Evolutionary conservation across 35 echinoderm and acorn worm species (phyloP), one percentile per base, ranked within the genome.

Genomic region (Amphiura filiformis): DNA sequence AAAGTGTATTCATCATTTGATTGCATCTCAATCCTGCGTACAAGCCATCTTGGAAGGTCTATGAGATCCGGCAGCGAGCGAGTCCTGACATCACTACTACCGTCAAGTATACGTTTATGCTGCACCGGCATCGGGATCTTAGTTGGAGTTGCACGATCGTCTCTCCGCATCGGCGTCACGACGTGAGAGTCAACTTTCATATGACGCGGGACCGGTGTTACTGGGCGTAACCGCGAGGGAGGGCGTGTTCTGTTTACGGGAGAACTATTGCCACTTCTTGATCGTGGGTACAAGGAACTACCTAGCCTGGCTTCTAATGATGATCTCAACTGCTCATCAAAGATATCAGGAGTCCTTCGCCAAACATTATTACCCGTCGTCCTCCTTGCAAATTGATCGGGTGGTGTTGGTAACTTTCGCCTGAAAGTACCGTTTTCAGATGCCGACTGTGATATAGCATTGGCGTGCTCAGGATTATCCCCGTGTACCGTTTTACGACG

Each of bases 111-210:
- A 35, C 82, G 86, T 44, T 96, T 96, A 57, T 96, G 94, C 39
- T 91, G 76, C 12, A 91, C 81, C 0, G 94, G 94, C 75, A 96
- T 86, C 0, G 94, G 94, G 7, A 96, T 96, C 35, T 78, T 88
- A 26, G 94, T 86, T 4, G 94, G 94, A 0, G 40, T 84, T 17
- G 49, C 76, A 39, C 81, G 41, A 30, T 77, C 75, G 76, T 96
- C 94, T 32, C 56, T 92, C 34, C 94, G 81, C 1, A 96, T 89
- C 0, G 94, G 86, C 15, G 94, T 92, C 30, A 93, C 83, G 65
- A 83, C 56, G 28, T 79, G 76, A 1, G 87, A 85, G 26, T 96
- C 90, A 18, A 84, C 86, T 39, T 92, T 96, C 81, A 96, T 83
- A 32, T 89, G 91, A 39, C 39, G 65, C 0, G 94, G 94, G 32